These are phyloP conservation scores for Centropus bengalensis DNA, from an alignment of 2,113 vertebrate genomes.

Conservation along the genomic window DNA sequence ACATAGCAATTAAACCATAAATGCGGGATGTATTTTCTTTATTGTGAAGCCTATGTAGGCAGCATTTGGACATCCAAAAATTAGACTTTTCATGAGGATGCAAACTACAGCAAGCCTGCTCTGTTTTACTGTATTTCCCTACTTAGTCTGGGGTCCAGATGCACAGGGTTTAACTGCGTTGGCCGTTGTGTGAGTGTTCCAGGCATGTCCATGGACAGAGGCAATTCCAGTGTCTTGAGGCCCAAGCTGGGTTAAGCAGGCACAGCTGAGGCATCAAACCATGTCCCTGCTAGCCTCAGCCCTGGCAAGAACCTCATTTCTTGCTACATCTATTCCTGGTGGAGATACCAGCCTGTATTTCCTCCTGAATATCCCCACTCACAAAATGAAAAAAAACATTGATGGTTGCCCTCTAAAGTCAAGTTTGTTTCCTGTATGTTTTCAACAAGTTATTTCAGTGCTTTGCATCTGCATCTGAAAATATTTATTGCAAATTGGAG, in stretches of 20 bases:
- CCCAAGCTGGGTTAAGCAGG: not conserved
- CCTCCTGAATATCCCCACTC: not conserved
- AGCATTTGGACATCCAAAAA: not conserved
- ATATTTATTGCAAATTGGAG: not conserved
- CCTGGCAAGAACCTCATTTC: not conserved
- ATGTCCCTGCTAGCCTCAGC: no score
- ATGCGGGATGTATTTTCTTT: not conserved
- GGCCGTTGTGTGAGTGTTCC: not conserved
- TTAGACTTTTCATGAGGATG: not conserved
- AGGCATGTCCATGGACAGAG: not conserved
- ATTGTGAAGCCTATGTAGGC: not conserved
- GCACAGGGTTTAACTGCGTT: fast-evolving
- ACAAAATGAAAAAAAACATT: not conserved
- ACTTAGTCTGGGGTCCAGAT: not conserved
- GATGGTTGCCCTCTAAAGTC: fast-evolving
- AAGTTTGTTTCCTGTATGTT: not conserved
- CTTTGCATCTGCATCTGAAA: not conserved
- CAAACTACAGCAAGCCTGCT: fast-evolving
- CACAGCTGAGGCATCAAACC: not conserved
- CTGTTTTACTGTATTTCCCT: not conserved
- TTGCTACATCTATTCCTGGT: not conserved
- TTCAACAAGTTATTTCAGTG: not conserved
- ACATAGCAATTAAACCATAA: not conserved
- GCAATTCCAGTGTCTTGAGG: not conserved
- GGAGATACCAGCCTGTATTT: not conserved